Percentiles rank a stretch among this genome's conserved stretches.
phyloP scores from a whole-genome alignment of 2,888 invertebrate species.

The Pegoplata infirma region DNA sequence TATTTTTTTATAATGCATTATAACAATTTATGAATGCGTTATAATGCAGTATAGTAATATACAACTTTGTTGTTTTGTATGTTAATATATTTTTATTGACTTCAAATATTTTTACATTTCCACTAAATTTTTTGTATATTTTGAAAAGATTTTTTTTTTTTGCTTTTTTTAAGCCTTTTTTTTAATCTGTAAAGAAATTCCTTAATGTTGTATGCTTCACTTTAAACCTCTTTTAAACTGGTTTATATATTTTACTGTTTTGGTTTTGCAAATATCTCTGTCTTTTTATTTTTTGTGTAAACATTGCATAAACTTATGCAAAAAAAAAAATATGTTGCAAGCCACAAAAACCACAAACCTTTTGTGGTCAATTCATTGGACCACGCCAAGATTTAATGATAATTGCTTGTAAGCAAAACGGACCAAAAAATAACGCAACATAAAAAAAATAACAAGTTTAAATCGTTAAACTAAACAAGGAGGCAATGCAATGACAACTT shows the following conservation, averaged over 20 bases:
- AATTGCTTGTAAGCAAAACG: slow-evolving; percentile 14
- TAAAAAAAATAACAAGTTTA: slow-evolving; percentile 28
- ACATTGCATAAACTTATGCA: slow-evolving; percentile 7
- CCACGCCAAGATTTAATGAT: slow-evolving; percentile 62
- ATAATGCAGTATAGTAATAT: no score
- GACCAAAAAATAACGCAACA: not conserved
- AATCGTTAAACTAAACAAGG: slow-evolving; percentile 19
- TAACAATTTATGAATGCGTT: no score
- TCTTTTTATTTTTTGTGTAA: not conserved
- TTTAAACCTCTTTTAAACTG: slow-evolving; percentile 16
- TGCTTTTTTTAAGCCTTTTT: not conserved
- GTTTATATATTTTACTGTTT: slow-evolving; percentile 9
- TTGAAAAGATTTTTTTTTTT: no score
- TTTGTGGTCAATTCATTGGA: slow-evolving; percentile 51
- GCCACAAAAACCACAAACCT: not conserved
- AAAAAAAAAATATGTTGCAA: not conserved
- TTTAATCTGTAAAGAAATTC: not conserved
- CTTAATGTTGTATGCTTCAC: not conserved
- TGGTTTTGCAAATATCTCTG: no score
- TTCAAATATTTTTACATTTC: not conserved
- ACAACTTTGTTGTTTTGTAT: no score
- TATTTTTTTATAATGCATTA: no score
- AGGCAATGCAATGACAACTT: not conserved
- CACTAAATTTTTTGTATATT: no score
- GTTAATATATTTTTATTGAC: no score